Percentiles rank a stretch among this genome's conserved stretches.
Evolutionary conservation across 1,140 invertebrate genomes (phyloP).

Genomic region (Trigoniulus corallinus): DNA sequence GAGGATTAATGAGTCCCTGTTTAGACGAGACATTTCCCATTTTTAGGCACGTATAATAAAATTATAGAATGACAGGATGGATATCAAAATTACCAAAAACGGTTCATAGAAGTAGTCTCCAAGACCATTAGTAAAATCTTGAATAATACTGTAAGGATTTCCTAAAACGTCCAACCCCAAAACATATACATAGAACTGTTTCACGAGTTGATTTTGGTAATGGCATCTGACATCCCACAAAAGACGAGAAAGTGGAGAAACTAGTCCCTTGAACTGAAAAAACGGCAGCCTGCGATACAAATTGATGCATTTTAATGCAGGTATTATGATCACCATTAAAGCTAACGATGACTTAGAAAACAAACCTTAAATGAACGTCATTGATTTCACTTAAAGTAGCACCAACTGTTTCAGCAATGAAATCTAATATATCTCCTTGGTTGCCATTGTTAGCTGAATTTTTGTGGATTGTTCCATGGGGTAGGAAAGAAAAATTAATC

Average conservation of each 20-base stretch:
- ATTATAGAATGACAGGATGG: background rate
- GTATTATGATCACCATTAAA: too few species aligned
- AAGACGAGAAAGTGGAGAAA: slow-evolving; percentile 19
- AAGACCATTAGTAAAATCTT: slow-evolving; percentile 29
- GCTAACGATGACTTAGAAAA: background rate
- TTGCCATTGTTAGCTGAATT: slow-evolving; percentile 21
- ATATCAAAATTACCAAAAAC: slow-evolving; percentile 21
- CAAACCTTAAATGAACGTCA: slow-evolving; percentile 39
- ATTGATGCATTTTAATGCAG: background rate
- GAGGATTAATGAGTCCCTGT: slow-evolving; percentile 27
- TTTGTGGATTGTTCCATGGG: slow-evolving; percentile 33
- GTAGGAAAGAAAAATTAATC: slow-evolving; percentile 43
- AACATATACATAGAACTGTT: slow-evolving; percentile 30
- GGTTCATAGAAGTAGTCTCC: slow-evolving; percentile 31
- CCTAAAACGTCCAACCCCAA: slow-evolving; percentile 31
- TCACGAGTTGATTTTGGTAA: slow-evolving; percentile 26
- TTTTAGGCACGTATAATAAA: background rate
- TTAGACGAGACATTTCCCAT: too few species aligned
- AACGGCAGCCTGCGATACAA: slow-evolving; percentile 21
- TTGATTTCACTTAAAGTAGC: slow-evolving; percentile 43
- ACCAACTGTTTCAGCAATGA: slow-evolving; percentile 41
- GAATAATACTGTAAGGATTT: slow-evolving; percentile 30
- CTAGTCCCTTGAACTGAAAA: slow-evolving; percentile 20
- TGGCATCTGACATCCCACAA: slow-evolving; percentile 20
- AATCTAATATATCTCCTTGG: slow-evolving; percentile 31